phyloP scores from a whole-genome alignment of 2,888 invertebrate genomes.

The Acholoe squamosa region DNA sequence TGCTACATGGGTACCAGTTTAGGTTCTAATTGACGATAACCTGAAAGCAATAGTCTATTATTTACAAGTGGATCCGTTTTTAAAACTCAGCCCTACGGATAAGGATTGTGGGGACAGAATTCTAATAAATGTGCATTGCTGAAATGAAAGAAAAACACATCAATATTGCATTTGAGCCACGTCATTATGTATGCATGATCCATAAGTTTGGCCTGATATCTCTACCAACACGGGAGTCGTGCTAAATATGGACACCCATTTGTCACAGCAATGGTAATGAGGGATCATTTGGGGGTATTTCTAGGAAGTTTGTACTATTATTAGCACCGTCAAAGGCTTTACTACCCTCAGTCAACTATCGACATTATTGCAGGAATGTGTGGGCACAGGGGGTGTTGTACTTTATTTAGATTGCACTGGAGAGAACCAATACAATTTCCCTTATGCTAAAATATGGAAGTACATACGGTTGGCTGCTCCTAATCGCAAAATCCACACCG shows the following conservation, averaged over 20 bases:
- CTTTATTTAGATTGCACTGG: background rate
- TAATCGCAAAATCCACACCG: background rate
- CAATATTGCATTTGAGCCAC: no score
- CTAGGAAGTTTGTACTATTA: background rate
- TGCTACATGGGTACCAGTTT: no score
- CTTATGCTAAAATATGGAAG: background rate
- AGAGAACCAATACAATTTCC: background rate
- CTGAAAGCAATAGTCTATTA: no score
- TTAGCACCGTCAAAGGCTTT: background rate
- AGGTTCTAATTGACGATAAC: no score
- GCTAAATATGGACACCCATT: background rate
- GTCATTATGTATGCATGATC: no score
- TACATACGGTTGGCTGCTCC: background rate
- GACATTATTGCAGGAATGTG: background rate
- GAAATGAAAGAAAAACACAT: no score
- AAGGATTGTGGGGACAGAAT: no score
- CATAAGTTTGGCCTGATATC: background rate
- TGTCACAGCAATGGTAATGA: slow-evolving; percentile 1
- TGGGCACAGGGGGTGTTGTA: background rate
- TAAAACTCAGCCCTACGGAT: no score
- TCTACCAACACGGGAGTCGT: background rate
- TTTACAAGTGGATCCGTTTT: no score
- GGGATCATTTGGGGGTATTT: background rate
- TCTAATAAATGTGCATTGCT: no score
- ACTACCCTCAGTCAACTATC: background rate